Evolutionary conservation across 2,888 invertebrate genomes (phyloP).

Genomic region (Sarcophaga rosellei): DNA sequence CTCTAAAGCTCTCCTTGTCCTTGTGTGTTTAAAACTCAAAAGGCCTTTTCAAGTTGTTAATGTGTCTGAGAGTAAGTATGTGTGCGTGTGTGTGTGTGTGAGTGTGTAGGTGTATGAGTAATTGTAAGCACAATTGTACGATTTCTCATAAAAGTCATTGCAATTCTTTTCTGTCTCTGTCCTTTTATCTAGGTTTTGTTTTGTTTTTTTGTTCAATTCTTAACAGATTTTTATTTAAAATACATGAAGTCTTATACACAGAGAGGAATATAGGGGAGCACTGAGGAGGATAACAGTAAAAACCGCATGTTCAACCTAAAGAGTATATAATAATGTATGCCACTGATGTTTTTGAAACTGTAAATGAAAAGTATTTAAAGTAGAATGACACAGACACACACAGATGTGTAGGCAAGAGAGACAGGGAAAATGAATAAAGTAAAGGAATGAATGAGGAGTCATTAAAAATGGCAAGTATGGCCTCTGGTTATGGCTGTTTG

Average conservation of each 20-base stretch:
- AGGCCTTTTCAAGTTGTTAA: constrained; percentile 16
- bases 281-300: constrained; percentile 30
- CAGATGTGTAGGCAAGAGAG: no score
- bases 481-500: constrained; percentile 16
- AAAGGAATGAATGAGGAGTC: background rate
- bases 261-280: background rate
- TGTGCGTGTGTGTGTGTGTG: background rate
- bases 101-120: background rate
- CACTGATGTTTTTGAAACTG: constrained; percentile 28
- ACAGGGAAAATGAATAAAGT: no score
- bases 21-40: background rate
- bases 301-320: constrained; percentile 61
- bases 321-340: constrained; percentile 58
- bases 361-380: background rate
- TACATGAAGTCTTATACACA: background rate
- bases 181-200: background rate
- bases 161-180: constrained; percentile 21
- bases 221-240: background rate
- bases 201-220: background rate
- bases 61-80: background rate
- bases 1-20: background rate
- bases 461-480: constrained; percentile 26
- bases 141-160: constrained; percentile 52
- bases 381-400: background rate
- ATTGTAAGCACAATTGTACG: background rate